Conservation (phyloP, 1,140 invertebrate genomes). For the Eueides isabella region DNA sequence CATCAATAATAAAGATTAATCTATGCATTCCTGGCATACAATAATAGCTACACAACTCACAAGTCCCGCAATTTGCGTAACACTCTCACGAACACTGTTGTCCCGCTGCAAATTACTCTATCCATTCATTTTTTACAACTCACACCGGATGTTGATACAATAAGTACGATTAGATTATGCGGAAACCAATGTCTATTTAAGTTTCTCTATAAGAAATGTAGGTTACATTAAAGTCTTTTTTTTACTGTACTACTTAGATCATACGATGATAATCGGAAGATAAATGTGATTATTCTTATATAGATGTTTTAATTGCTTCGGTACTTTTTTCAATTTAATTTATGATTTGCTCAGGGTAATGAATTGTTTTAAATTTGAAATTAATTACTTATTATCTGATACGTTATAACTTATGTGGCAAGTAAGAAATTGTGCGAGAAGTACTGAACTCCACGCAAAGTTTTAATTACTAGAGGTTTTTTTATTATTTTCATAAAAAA, state of each 20-base stretch:
- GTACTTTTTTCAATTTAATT: background rate
- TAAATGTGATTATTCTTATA: background rate
- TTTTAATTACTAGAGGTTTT: too few species aligned
- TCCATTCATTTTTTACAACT: conserved; percentile 22
- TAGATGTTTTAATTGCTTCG: background rate
- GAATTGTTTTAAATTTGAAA: background rate
- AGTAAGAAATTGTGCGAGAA: background rate
- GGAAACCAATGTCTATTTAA: background rate
- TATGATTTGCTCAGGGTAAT: background rate
- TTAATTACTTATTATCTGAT: background rate
- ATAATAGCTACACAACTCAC: background rate
- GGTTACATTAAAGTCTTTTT: conserved; percentile 3
- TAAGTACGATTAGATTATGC: conserved; percentile 20
- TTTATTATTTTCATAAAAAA: too few species aligned
- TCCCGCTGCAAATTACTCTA: conserved; percentile 21
- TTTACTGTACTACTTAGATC: background rate
- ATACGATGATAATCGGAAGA: background rate
- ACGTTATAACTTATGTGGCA: background rate
- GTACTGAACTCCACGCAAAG: background rate
- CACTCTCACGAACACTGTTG: conserved; percentile 17
- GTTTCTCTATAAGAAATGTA: conserved; percentile 3
- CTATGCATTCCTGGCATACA: background rate
- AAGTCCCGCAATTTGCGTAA: conserved; percentile 17
- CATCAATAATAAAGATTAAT: background rate
- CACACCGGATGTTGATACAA: conserved; percentile 11